A percentile compares a stretch with the other conserved stretches of the same genome.
These are phyloP conservation scores for Opisthocomus hoazin DNA, from an alignment of 2,113 vertebrate species.

Conservation along the genomic window DNA sequence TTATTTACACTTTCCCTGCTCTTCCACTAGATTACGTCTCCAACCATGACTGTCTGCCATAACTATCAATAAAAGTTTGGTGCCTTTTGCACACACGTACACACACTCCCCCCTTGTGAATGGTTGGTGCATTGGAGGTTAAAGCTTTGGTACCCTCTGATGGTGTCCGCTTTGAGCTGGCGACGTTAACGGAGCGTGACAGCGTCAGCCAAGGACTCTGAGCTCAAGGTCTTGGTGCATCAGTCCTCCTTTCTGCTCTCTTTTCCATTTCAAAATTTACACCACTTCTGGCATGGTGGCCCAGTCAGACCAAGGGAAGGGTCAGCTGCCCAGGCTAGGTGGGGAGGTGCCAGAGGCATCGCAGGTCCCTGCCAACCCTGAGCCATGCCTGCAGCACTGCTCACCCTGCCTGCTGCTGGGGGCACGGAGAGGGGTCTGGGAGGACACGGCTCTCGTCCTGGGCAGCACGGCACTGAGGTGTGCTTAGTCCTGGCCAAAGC, in stretches of 20 bases:
- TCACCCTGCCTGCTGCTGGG: background rate
- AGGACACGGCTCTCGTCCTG: fast-evolving
- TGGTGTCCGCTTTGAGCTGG: background rate
- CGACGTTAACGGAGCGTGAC: background rate
- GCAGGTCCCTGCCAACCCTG: background rate
- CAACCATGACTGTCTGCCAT: background rate
- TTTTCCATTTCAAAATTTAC: background rate
- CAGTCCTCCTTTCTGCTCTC: background rate
- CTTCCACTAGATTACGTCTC: background rate
- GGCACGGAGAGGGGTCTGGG: background rate
- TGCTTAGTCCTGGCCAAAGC: too few relatives aligned
- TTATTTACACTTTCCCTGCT: background rate
- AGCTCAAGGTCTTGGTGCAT: background rate
- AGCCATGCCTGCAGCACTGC: background rate
- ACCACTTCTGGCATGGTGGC: background rate
- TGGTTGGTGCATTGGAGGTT: background rate
- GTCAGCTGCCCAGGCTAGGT: background rate
- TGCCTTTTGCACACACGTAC: too few relatives aligned
- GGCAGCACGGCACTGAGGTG: fast-evolving
- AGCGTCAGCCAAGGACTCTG: background rate
- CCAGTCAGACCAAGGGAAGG: background rate
- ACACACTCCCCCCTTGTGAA: too few relatives aligned
- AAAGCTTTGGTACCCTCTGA: background rate
- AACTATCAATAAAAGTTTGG: background rate
- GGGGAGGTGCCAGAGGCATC: background rate